A percentile compares a stretch with the other conserved stretches of the same genome.
phyloP scores from a whole-genome alignment of 2,888 invertebrate species.

The Cheilosia variabilis region DNA sequence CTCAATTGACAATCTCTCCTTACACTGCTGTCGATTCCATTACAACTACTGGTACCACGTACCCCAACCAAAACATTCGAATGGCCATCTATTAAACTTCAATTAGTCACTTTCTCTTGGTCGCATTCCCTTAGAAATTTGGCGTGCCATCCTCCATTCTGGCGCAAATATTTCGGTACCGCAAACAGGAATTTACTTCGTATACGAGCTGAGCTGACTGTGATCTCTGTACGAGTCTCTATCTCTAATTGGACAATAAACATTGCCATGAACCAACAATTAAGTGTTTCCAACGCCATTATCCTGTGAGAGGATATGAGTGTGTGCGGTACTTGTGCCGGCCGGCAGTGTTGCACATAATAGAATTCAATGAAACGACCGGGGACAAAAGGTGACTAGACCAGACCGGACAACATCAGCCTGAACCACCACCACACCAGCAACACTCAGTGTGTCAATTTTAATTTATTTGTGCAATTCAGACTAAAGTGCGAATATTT shows the following conservation, averaged over 20 bases:
- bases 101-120: slow-evolving; percentile 46
- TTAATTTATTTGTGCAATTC: slow-evolving; percentile 68
- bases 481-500: slow-evolving; percentile 67
- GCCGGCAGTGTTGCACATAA: slow-evolving; percentile 7
- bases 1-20: slow-evolving; percentile 19
- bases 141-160: slow-evolving; percentile 15
- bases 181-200: slow-evolving; percentile 58
- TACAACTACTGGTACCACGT: neutral
- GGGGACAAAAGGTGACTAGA: slow-evolving; percentile 12
- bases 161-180: slow-evolving; percentile 10
- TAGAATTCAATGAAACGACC: slow-evolving; percentile 3
- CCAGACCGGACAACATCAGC: neutral
- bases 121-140: neutral
- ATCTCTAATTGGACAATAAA: slow-evolving; percentile 74
- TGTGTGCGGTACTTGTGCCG: slow-evolving; percentile 62
- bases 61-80: slow-evolving; percentile 31
- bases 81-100: slow-evolving; percentile 67
- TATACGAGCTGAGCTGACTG: slow-evolving; percentile 21
- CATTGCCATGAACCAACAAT: slow-evolving; percentile 71
- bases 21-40: slow-evolving; percentile 35
- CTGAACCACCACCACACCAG: neutral
- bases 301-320: slow-evolving; percentile 53
- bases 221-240: slow-evolving; percentile 55
- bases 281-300: slow-evolving; percentile 67
- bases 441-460: slow-evolving; percentile 45